Base-by-base conservation (phyloP, 2,797 vertebrate genomes). In the Pipistrellus nathusii region DNA sequence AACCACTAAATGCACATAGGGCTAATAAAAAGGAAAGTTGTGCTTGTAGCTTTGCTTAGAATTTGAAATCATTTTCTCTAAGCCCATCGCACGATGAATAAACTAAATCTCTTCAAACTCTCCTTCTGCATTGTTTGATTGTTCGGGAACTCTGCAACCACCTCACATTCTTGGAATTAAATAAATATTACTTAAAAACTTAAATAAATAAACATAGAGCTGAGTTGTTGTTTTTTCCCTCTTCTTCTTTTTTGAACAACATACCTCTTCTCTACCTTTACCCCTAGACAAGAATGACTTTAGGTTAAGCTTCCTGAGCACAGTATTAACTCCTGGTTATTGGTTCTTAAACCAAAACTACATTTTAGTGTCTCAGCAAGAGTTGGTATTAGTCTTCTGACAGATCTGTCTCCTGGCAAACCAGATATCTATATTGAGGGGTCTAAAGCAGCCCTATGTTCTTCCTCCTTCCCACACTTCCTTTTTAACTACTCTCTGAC, bases 331-430 rank as follows among this genome's bases (percentile, higher is more conserved):
- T 78, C 30, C 18, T 30, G 78, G 32, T 30, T 96, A n/a, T 15
- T 48, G 41, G 32, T 41, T 88, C 27, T 88, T 89, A 64, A 3
- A 41, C 23, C 90, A 75, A 90, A 94, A 41, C 25, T 83, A 2
- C 72, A 90, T 83, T 92, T 87, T 53, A 86, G 59, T 30, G 48
- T 86, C 30, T 88, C 64, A 57, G 55, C 13, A 83, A n/a, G 46
- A 76, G 13, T 71, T 68, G 46, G 15, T 30, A 64, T 66, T 75
- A 85, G 6, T 62, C 41, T 93, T 80, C 38, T 77, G 89, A 77
- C 23, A 85, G 55, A 76, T 85, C 44, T 77, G 25, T 71, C 68
- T 91, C 46, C 84, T 69, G 21, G 35, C 25, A 86, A 85, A 73
- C n/a, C 59, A 81, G 51, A 27, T 38, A 84, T 32, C 32, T 83